phyloP scores from a whole-genome alignment of 2,113 vertebrate genomes.

The Hippoglossus stenolepis region DNA sequence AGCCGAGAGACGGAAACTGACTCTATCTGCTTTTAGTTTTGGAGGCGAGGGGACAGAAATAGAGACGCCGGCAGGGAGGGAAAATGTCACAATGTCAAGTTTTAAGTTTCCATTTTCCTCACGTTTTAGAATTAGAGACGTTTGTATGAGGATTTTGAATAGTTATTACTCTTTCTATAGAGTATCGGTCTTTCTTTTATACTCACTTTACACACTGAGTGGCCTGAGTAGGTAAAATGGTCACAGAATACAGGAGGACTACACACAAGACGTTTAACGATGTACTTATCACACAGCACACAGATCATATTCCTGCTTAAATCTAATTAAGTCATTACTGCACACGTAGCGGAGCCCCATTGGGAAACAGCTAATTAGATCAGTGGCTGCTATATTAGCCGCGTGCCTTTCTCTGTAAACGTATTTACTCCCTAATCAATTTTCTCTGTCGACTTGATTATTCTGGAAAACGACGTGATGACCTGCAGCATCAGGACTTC shows the following conservation, averaged over 20 bases:
- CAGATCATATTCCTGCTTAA: conserved; percentile 24
- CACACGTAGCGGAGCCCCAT: conserved; percentile 14
- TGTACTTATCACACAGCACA: background rate
- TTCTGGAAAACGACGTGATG: no score
- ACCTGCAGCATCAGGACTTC: no score
- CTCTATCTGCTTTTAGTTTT: background rate
- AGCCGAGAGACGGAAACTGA: conserved; percentile 9
- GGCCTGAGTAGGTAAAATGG: no score
- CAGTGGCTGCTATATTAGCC: conserved; percentile 13
- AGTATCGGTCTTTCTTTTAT: no score
- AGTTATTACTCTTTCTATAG: no score
- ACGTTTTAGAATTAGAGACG: no score
- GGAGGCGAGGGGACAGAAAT: background rate
- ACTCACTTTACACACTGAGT: no score
- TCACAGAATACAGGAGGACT: no score
- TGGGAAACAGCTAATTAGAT: conserved; percentile 37
- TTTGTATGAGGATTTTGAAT: no score
- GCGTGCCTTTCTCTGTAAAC: conserved; percentile 21
- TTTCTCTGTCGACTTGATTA: conserved; percentile 1
- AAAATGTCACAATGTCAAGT: background rate
- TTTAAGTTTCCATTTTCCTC: no score
- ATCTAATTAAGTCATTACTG: conserved; percentile 39
- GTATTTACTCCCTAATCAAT: conserved; percentile 43
- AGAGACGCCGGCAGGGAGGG: background rate
- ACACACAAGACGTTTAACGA: no score